These are phyloP conservation scores for Ibidorhyncha struthersii DNA, from an alignment of 2,113 vertebrate species.

Conservation along the genomic window DNA sequence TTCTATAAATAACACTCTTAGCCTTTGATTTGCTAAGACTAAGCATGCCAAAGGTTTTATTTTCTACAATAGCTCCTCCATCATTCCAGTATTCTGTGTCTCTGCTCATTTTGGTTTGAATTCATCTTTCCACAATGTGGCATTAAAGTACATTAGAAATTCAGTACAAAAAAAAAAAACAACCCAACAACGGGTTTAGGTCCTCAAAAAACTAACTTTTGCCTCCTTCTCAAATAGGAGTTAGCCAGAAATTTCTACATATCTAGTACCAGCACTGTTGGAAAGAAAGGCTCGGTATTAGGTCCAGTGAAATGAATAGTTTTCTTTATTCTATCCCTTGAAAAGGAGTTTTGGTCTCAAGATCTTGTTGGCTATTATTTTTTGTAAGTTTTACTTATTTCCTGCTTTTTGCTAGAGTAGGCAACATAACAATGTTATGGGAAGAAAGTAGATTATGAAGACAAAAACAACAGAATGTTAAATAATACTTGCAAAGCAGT, in stretches of 20 bases:
- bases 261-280: not conserved
- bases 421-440: not conserved
- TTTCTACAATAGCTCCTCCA: slow-evolving; percentile 20
- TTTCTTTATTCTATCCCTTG: not conserved
- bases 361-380: not conserved
- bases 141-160: slow-evolving; percentile 1
- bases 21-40: not conserved
- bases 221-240: not conserved
- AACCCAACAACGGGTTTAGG: not conserved
- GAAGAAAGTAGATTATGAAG: not conserved
- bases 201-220: not conserved
- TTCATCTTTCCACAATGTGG: not conserved
- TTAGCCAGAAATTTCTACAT: not conserved
- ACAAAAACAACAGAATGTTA: not conserved
- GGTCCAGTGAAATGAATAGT: not conserved
- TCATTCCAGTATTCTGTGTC: slow-evolving; percentile 1
- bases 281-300: not conserved
- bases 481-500: not conserved
- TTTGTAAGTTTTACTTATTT: not conserved
- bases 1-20: not conserved
- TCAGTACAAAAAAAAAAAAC: not conserved
- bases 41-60: not conserved
- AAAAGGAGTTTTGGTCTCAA: not conserved
- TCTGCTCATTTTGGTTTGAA: slow-evolving; percentile 31
- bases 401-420: not conserved